Conservation (phyloP, 2,113 vertebrate species). For the Hydrolagus affinis region DNA sequence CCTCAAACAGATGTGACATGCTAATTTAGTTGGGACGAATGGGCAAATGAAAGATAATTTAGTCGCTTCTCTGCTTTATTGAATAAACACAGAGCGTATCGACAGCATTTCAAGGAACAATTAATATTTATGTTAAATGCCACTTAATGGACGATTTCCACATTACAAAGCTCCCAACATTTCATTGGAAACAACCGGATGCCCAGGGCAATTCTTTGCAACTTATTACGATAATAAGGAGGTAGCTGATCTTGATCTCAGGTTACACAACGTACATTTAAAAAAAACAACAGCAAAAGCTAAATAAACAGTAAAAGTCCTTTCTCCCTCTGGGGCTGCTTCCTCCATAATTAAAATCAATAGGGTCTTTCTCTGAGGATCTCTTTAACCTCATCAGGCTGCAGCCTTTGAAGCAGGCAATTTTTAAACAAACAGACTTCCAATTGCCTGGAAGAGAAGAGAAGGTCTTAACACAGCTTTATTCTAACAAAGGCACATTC, state of each 20-base stretch:
- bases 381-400: conserved; percentile 65
- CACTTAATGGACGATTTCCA: background rate
- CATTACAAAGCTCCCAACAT: background rate
- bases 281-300: conserved; percentile 60
- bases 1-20: background rate
- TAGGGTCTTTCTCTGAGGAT: conserved; percentile 80
- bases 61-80: conserved; percentile 12
- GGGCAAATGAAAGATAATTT: conserved; percentile 17
- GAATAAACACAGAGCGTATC: conserved; percentile 15
- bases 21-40: conserved; percentile 17
- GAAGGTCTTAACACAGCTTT: conserved; percentile 35
- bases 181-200: conserved; percentile 36
- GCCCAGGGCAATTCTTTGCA: conserved; percentile 65
- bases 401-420: conserved; percentile 46
- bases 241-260: conserved; percentile 82
- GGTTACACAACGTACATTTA: conserved; percentile 64
- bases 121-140: conserved; percentile 21
- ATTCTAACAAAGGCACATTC: conserved; percentile 15
- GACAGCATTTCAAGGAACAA: background rate
- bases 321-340: conserved; percentile 85
- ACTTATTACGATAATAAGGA: conserved; percentile 89
- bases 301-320: conserved; percentile 88
- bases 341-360: conserved; percentile 98
- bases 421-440: conserved; percentile 50
- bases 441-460: conserved; percentile 36